phyloP scores from a whole-genome alignment of 2,113 vertebrate species.

The Sturnus vulgaris region DNA sequence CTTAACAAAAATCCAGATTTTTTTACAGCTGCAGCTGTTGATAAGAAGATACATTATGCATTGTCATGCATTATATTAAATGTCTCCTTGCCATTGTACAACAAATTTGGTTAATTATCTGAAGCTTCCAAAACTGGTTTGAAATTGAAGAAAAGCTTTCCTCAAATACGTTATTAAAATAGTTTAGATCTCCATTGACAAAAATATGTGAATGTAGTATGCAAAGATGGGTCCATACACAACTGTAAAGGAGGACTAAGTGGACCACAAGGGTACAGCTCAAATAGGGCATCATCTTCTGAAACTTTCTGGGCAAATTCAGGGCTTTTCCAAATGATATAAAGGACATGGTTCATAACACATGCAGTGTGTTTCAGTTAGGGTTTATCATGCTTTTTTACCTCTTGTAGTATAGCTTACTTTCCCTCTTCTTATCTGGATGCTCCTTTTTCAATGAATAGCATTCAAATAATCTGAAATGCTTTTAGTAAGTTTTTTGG shows the following conservation, averaged over 20 bases:
- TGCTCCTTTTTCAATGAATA: background rate
- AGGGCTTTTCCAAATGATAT: background rate
- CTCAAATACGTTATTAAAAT: background rate
- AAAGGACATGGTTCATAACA: background rate
- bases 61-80: background rate
- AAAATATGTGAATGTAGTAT: background rate
- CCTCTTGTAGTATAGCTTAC: background rate
- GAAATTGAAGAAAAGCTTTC: constrained; percentile 10
- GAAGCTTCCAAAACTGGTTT: constrained; percentile 8
- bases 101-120: constrained; percentile 1
- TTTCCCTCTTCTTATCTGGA: background rate
- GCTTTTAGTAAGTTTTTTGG: background rate
- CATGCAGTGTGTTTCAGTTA: fast-evolving
- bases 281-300: background rate
- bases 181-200: background rate
- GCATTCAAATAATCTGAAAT: background rate
- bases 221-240: background rate
- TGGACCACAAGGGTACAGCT: background rate
- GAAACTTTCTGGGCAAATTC: background rate
- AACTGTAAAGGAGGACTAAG: background rate
- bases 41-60: background rate
- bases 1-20: background rate
- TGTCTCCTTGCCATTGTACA: background rate
- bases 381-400: background rate
- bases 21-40: background rate